These are phyloP conservation scores for Pandemis corylana DNA, from an alignment of 2,888 invertebrate genomes.

Conservation along the genomic window DNA sequence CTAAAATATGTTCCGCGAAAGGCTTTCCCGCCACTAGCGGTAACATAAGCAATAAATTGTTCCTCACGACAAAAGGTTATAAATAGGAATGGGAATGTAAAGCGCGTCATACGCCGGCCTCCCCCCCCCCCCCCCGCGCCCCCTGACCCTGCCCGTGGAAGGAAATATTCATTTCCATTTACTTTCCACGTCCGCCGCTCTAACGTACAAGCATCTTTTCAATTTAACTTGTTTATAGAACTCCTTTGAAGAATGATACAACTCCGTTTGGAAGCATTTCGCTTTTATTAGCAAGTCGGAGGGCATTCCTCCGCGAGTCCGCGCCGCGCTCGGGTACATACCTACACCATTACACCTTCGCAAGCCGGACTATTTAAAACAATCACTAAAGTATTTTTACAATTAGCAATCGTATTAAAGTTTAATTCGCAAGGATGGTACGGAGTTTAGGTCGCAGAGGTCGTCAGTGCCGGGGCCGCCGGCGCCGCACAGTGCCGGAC, in stretches of 20 bases:
- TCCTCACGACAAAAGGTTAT: slow-evolving; percentile 40
- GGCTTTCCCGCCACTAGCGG: slow-evolving; percentile 25
- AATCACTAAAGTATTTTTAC: no score
- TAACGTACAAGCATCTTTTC: slow-evolving; percentile 28
- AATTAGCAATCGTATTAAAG: no score
- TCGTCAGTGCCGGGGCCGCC: neutral
- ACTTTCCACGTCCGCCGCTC: slow-evolving; percentile 28
- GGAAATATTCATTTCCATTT: slow-evolving; percentile 38
- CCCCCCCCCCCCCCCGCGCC: slow-evolving; percentile 3
- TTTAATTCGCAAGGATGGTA: no score
- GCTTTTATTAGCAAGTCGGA: slow-evolving; percentile 15
- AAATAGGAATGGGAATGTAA: slow-evolving; percentile 37
- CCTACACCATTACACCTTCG: no score
- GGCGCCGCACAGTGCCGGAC: neutral
- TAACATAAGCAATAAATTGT: slow-evolving; percentile 41
- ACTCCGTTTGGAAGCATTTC: slow-evolving; percentile 18
- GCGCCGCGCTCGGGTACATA: no score
- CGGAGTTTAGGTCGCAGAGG: no score
- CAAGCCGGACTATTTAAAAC: no score
- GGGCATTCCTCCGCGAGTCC: neutral
- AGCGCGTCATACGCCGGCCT: slow-evolving; percentile 24
- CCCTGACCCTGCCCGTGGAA: neutral
- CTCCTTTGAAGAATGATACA: slow-evolving; percentile 26
- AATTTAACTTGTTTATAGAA: slow-evolving; percentile 31
- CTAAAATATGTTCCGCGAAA: slow-evolving; percentile 38